Conservation (phyloP, 2,113 vertebrate genomes). For the Ageneiosus marmoratus region DNA sequence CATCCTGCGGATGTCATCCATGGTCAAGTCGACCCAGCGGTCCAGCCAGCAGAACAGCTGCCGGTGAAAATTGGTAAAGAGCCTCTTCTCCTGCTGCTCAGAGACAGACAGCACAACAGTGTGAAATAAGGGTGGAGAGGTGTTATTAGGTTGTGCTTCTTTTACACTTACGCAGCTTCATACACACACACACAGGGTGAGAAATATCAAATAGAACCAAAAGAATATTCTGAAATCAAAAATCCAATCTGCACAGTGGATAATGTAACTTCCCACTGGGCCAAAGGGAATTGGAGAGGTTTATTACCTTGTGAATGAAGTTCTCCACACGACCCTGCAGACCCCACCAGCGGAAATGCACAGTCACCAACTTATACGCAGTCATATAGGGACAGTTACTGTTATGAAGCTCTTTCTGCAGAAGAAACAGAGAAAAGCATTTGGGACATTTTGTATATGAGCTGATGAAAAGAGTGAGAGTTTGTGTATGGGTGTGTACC, state of each 20-base stretch:
- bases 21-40: constrained; percentile 71
- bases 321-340: constrained; percentile 70
- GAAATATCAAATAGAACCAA: not conserved
- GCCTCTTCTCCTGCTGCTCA: constrained; percentile 69
- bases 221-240: not conserved
- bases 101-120: not conserved
- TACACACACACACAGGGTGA: not conserved
- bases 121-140: not conserved
- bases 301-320: constrained; percentile 71
- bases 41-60: constrained; percentile 76
- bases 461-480: not conserved
- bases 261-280: not conserved
- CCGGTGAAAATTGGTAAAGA: constrained; percentile 75
- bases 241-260: not conserved
- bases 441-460: not conserved
- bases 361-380: constrained; percentile 71
- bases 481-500: constrained; percentile 43
- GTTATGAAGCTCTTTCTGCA: constrained; percentile 63
- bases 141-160: not conserved
- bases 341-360: constrained; percentile 74
- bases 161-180: not conserved
- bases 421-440: not conserved
- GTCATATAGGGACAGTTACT: constrained; percentile 70
- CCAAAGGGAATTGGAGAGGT: not conserved
- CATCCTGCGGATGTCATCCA: constrained; percentile 74